Percentiles rank a stretch among this genome's conserved stretches.
These are phyloP conservation scores for Seriola quinqueradiata DNA, from an alignment of 2,113 vertebrate species.

Conservation along the genomic window DNA sequence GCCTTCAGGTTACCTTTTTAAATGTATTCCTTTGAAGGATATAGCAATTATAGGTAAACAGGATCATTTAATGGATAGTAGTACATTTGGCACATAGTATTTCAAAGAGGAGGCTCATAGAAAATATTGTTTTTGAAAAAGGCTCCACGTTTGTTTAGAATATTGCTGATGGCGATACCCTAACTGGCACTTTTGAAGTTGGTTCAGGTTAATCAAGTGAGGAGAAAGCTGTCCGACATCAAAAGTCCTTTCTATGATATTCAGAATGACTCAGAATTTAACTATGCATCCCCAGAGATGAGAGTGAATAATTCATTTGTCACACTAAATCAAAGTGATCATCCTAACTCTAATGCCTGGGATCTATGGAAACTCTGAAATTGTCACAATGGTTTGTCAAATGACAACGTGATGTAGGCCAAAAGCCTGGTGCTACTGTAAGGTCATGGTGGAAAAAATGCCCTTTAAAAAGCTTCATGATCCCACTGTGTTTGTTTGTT, in stretches of 20 bases:
- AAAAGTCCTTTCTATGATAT: slow-evolving; percentile 56
- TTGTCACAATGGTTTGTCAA: slow-evolving; percentile 19
- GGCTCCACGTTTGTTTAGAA: slow-evolving; percentile 37
- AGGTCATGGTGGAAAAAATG: slow-evolving; percentile 10
- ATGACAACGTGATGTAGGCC: slow-evolving; percentile 21
- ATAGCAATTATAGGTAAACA: slow-evolving; percentile 17
- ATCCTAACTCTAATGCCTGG: slow-evolving; percentile 40
- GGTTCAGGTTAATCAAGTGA: slow-evolving; percentile 65
- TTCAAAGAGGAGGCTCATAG: slow-evolving; percentile 46
- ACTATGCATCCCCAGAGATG: slow-evolving; percentile 52
- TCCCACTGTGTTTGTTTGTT: neutral
- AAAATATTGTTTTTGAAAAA: slow-evolving; percentile 35
- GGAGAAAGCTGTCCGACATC: slow-evolving; percentile 57
- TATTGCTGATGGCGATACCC: slow-evolving; percentile 27
- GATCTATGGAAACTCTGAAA: slow-evolving; percentile 46
- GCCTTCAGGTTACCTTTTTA: slow-evolving; percentile 18
- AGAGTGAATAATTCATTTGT: slow-evolving; percentile 67
- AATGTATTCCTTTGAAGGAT: slow-evolving; percentile 24
- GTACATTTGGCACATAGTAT: slow-evolving; percentile 32
- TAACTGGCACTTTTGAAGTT: slow-evolving; percentile 55
- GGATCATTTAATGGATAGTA: neutral
- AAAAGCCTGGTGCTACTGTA: neutral
- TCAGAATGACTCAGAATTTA: slow-evolving; percentile 54
- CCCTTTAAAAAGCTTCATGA: neutral
- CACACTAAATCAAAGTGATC: slow-evolving; percentile 57